These are phyloP conservation scores for Pseudopipra pipra DNA, from an alignment of 2,113 vertebrate genomes.

Conservation along the genomic window DNA sequence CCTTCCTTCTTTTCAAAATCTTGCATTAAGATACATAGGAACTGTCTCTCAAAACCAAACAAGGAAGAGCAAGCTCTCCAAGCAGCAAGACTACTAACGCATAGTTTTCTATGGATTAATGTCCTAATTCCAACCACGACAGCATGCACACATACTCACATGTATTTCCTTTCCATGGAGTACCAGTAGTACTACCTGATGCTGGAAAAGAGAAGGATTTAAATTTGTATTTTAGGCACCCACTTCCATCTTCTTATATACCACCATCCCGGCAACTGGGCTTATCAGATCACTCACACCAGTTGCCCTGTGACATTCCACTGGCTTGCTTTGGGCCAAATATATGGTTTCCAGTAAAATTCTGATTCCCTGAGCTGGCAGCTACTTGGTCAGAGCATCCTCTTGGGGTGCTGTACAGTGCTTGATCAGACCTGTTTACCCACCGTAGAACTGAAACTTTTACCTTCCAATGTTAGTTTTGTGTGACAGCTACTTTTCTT, in stretches of 20 bases:
- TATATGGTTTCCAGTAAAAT: not conserved
- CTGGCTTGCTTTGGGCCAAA: constrained; percentile 62
- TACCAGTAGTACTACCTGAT: not conserved
- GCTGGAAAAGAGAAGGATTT: not conserved
- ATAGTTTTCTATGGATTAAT: not conserved
- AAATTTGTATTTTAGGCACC: not conserved
- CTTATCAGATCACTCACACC: not conserved
- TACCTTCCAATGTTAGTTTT: not conserved
- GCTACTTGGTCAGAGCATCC: not conserved
- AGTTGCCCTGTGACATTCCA: not conserved
- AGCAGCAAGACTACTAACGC: not conserved
- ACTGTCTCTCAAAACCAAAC: not conserved
- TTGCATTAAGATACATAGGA: not conserved
- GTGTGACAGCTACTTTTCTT: not conserved
- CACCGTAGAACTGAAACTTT: constrained; percentile 37
- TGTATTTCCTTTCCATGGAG: not conserved
- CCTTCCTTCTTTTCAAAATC: not conserved
- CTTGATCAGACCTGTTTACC: not conserved
- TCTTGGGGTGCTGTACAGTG: not conserved
- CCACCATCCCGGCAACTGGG: not conserved
- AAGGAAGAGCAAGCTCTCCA: not conserved
- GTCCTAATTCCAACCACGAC: not conserved
- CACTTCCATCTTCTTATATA: not conserved
- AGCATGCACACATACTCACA: not conserved
- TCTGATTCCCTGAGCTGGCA: constrained; percentile 42